These are phyloP conservation scores for Dicerorhinus sumatrensis DNA, from an alignment of 2,113 vertebrate species.

Conservation along the genomic window DNA sequence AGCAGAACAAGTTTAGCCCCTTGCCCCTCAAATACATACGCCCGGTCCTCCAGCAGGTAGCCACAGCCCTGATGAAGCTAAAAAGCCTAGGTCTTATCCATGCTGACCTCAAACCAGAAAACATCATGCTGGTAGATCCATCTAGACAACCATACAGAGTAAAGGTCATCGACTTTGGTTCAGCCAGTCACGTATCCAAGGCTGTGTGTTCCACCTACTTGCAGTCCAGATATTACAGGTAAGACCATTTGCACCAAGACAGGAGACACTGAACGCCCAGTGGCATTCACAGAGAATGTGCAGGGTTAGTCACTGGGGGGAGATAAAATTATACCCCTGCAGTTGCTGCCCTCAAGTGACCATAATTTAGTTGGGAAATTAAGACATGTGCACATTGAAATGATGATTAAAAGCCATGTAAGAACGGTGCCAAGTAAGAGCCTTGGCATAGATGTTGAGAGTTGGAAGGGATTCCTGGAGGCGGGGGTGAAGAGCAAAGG, in stretches of 20 bases:
- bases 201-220: conserved; percentile 99
- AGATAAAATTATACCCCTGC: accelerated
- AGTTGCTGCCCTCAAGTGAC: not conserved
- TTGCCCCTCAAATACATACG: conserved; percentile 98
- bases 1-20: conserved; percentile 99
- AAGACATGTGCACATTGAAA: not conserved
- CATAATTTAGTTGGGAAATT: not conserved
- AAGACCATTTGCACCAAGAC: conserved; percentile 67
- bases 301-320: accelerated
- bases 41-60: conserved; percentile 98
- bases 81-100: conserved; percentile 99
- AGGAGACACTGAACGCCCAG: not conserved
- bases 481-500: not conserved
- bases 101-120: conserved; percentile 98
- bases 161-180: conserved; percentile 99
- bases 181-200: conserved; percentile 99
- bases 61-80: conserved; percentile 98
- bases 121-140: conserved; percentile 99
- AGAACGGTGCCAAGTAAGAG: not conserved
- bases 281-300: not conserved
- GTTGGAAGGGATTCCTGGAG: not conserved
- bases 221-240: conserved; percentile 99
- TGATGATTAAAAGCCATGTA: not conserved
- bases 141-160: conserved; percentile 97
- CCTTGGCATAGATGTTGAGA: not conserved